Evolutionary conservation across 2,113 vertebrate species (phyloP).

Genomic region (Alligator mississippiensis): DNA sequence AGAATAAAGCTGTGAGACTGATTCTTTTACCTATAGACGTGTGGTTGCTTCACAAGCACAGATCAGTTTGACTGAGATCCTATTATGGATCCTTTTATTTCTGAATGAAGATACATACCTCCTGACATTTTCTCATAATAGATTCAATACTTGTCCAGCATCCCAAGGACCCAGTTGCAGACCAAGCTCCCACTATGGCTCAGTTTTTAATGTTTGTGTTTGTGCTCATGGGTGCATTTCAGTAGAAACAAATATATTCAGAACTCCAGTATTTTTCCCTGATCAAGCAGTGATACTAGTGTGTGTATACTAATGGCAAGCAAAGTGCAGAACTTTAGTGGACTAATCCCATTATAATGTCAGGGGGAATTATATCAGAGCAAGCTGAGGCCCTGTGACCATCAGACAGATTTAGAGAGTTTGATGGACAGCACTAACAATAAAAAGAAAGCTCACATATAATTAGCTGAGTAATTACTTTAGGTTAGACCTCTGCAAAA

Average conservation of each 20-base stretch:
- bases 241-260: background rate
- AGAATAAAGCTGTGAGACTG: no score
- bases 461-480: conserved; percentile 39
- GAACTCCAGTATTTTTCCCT: no score
- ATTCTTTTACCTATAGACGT: no score
- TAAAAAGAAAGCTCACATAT: background rate
- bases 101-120: no score
- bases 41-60: no score
- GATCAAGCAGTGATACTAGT: background rate
- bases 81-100: no score
- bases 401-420: background rate
- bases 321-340: background rate
- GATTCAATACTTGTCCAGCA: no score
- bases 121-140: no score
- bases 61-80: no score
- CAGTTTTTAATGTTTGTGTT: background rate
- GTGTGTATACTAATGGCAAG: background rate
- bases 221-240: background rate
- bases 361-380: background rate
- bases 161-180: no score
- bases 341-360: background rate
- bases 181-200: background rate
- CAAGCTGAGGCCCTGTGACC: background rate
- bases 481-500: conserved; percentile 54
- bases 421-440: background rate